Evolutionary conservation across 2,113 vertebrate genomes (phyloP).

Genomic region (Eurystomus gularis): DNA sequence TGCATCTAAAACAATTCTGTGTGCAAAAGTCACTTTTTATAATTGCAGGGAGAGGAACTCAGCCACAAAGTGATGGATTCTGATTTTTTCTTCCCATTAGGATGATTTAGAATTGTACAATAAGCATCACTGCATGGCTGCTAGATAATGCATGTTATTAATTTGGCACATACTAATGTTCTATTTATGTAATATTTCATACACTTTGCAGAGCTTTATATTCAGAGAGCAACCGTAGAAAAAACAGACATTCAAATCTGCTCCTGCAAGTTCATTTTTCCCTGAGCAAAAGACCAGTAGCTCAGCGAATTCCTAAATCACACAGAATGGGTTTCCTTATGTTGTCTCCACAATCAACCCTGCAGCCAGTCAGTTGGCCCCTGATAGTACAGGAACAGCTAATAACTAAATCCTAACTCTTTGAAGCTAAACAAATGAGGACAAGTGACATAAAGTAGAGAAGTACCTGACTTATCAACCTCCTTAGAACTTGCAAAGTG

Average conservation of each 20-base stretch:
- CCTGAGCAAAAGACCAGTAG: not conserved
- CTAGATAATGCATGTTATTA: constrained; percentile 45
- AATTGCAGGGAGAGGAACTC: not conserved
- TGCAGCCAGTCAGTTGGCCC: not conserved
- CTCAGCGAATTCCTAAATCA: not conserved
- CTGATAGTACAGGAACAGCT: not conserved
- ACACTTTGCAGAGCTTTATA: not conserved
- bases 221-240: not conserved
- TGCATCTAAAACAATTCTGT: not conserved
- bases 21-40: constrained; percentile 9
- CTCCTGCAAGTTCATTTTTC: not conserved
- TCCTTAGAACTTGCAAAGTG: not conserved
- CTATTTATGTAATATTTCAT: constrained; percentile 27
- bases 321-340: not conserved
- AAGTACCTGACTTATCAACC: not conserved
- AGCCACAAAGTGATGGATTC: constrained; percentile 35
- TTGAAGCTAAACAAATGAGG: not conserved
- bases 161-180: constrained; percentile 30
- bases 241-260: not conserved
- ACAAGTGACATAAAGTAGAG: not conserved
- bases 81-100: constrained; percentile 19
- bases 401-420: not conserved
- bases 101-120: constrained; percentile 42
- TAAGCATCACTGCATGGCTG: constrained; percentile 22
- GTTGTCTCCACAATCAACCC: not conserved